These are phyloP conservation scores for Lasioglossum zephyrum DNA, from an alignment of 2,888 invertebrate genomes.

Conservation along the genomic window DNA sequence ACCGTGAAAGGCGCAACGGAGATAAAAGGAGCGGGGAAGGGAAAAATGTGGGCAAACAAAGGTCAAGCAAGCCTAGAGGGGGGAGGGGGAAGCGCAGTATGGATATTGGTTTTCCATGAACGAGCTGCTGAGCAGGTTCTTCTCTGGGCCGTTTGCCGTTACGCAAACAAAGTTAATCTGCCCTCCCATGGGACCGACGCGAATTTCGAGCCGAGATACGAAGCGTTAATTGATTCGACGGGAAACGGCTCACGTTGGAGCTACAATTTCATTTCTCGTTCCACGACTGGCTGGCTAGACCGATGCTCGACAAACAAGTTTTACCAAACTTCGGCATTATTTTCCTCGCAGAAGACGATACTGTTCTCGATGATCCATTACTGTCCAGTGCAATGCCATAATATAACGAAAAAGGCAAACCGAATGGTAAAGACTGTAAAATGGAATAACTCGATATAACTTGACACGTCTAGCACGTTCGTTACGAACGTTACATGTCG, in stretches of 20 bases:
- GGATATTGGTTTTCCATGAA: conserved; percentile 66
- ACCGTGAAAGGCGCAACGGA: conserved; percentile 12
- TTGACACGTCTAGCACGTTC: background rate
- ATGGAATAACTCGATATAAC: background rate
- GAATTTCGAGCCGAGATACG: conserved; percentile 1
- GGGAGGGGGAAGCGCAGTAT: conserved; percentile 17
- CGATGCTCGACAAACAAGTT: background rate
- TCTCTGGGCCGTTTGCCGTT: conserved; percentile 44
- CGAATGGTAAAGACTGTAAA: too few species aligned
- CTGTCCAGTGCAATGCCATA: too few species aligned
- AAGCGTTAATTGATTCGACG: conserved; percentile 18
- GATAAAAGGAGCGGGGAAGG: background rate
- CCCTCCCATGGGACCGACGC: background rate
- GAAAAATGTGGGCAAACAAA: conserved; percentile 42
- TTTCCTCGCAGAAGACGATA: background rate
- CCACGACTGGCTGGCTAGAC: background rate
- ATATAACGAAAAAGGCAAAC: too few species aligned
- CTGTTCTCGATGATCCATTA: background rate
- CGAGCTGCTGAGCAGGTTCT: conserved; percentile 51
- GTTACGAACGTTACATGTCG: background rate
- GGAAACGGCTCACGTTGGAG: background rate
- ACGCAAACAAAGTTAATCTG: conserved; percentile 33
- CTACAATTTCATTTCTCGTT: background rate
- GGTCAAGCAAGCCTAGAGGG: conserved; percentile 32
- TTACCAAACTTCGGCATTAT: background rate